Evolutionary conservation across 2,888 invertebrate species (phyloP).

Genomic region (Andrena camellia): DNA sequence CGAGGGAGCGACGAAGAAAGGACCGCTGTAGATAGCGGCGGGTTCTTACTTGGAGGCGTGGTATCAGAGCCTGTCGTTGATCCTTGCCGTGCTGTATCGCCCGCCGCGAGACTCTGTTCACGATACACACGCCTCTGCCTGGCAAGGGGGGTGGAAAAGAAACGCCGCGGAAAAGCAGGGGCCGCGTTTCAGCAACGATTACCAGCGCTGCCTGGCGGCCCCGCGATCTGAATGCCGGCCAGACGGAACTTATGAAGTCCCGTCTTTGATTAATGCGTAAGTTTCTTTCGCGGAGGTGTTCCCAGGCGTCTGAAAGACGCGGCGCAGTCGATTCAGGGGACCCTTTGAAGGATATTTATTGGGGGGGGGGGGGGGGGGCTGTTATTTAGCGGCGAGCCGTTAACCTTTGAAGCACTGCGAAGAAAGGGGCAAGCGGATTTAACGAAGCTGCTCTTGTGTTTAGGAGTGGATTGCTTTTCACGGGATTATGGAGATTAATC

Average conservation of each 20-base stretch:
- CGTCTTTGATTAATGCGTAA: conserved; percentile 49
- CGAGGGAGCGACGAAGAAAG: conserved; percentile 38
- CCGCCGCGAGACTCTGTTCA: background rate
- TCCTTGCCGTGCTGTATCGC: conserved; percentile 36
- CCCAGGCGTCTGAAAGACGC: conserved; percentile 19
- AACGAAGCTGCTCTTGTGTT: background rate
- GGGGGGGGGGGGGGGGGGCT: conserved; percentile 17
- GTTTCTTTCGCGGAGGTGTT: conserved; percentile 36
- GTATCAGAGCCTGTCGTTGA: conserved; percentile 53
- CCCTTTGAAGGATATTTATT: conserved; percentile 28
- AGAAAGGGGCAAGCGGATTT: background rate
- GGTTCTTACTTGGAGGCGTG: conserved; percentile 40
- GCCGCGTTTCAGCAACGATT: conserved; percentile 38
- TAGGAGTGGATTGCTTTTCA: background rate
- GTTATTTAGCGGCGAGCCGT: background rate
- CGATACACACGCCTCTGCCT: conserved; percentile 8
- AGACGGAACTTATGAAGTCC: conserved; percentile 39
- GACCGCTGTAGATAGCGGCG: conserved; percentile 22
- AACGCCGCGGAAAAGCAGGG: background rate
- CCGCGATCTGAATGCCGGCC: conserved; percentile 29
- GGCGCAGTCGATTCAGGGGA: conserved; percentile 1
- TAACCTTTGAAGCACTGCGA: conserved; percentile 27
- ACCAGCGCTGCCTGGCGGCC: conserved; percentile 5
- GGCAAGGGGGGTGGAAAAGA: conserved; percentile 16
- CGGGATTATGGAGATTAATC: background rate